Evolutionary conservation across 2,888 invertebrate species (phyloP), one percentile per base, ranked within the genome.

Genomic region (Scaptomyza flava): DNA sequence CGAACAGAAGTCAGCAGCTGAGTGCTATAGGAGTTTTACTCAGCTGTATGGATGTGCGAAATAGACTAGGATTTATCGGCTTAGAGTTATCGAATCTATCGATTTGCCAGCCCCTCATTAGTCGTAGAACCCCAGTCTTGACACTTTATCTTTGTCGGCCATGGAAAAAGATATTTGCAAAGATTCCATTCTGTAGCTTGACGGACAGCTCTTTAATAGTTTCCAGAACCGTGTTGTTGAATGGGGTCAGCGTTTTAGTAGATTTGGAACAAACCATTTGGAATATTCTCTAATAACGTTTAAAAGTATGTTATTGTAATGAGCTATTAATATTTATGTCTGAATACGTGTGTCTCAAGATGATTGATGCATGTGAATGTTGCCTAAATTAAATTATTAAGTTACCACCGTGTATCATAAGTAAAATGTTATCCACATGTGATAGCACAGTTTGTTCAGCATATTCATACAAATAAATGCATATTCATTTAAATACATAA

Each of bases 401-500:
- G 63, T 50, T 68, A 45, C 69, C 41, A 64, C 30, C 41, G 8
- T 41, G 17, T 33, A 20, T 11, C 11, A 30, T 12, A 30, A 33
- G n/a, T 59, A 65, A 75, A 59, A 51, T 45, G 31, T 34, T 27
- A 33, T n/a, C 12, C 14, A 45, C 36, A 46, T 70, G 51, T 51
- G 61, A 66, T 75, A 71, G 70, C 38, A 70, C 33, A 56, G 41
- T 36, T 36, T 30, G 47, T n/a, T 33, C 17, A 27, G 33, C 8
- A 33, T 33, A n/a, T 30, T 17, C 20, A 42, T 50, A 27, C 43
- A 17, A 12, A 38, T 12, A 2, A 14, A 47, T 7, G 33, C 6
- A 20, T 20, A 48, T 46, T 9, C 3, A 12, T 33, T 9, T 6
- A 8, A 3, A 9, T 20, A 12, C 3, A 12, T 33, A 14, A 47